Evolutionary conservation across 2,113 vertebrate genomes (phyloP).

Genomic region (Caretta caretta): DNA sequence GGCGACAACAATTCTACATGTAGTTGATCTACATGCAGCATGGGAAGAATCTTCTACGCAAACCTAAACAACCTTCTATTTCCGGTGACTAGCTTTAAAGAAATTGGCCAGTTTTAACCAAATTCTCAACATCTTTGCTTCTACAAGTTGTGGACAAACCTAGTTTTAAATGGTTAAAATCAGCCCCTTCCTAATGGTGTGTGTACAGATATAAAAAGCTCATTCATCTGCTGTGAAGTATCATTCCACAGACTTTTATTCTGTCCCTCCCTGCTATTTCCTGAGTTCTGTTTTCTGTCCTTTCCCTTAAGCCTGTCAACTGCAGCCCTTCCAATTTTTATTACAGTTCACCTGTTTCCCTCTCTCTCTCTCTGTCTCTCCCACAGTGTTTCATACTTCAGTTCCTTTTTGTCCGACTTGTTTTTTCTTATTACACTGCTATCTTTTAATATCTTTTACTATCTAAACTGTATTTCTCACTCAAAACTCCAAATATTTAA

Average conservation of each 20-base stretch:
- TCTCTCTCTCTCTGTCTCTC: neutral
- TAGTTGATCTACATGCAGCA: neutral
- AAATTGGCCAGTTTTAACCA: neutral
- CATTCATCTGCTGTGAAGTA: neutral
- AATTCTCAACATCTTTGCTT: neutral
- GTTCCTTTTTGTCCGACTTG: neutral
- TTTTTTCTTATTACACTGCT: neutral
- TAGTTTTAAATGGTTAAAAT: neutral
- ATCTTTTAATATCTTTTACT: neutral
- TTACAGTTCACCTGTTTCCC: neutral
- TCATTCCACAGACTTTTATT: neutral
- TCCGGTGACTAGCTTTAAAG: neutral
- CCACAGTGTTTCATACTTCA: neutral
- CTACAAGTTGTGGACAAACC: neutral
- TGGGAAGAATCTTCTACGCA: neutral
- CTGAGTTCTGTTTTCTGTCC: slow-evolving; percentile 37
- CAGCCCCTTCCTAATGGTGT: neutral
- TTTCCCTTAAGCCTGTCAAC: slow-evolving; percentile 24
- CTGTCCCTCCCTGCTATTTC: slow-evolving; percentile 2
- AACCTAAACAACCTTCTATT: neutral
- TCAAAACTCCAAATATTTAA: neutral
- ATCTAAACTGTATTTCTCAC: neutral
- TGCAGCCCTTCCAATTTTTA: neutral
- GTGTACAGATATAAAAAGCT: neutral
- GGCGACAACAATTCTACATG: neutral